Percentiles rank a stretch among this genome's conserved stretches.
These are phyloP conservation scores for Mugil cephalus DNA, from an alignment of 2,113 vertebrate species.

Conservation along the genomic window DNA sequence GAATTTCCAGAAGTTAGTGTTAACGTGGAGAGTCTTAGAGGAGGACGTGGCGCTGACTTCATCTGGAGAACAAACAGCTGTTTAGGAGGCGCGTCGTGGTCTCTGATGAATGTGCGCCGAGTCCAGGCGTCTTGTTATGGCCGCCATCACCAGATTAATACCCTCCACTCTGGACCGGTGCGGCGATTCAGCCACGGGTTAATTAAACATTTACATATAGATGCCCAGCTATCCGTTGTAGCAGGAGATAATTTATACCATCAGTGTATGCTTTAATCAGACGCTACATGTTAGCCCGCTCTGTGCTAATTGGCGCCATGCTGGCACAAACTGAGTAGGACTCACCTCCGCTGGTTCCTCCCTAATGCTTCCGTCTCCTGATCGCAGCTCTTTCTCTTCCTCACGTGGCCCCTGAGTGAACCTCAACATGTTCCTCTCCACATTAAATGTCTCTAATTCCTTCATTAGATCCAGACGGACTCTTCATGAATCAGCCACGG, in stretches of 20 bases:
- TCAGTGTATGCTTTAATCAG: slow-evolving; percentile 94
- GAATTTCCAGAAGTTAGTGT: background rate
- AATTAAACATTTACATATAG: slow-evolving; percentile 99
- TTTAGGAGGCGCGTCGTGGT: slow-evolving; percentile 61
- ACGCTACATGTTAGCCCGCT: slow-evolving; percentile 90
- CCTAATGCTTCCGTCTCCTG: slow-evolving; percentile 35
- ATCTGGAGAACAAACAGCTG: slow-evolving; percentile 74
- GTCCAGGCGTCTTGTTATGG: slow-evolving; percentile 63
- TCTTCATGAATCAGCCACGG: slow-evolving; percentile 25
- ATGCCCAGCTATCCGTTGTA: slow-evolving; percentile 91
- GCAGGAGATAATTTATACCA: slow-evolving; percentile 86
- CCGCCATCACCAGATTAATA: slow-evolving; percentile 87
- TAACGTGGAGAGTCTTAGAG: background rate
- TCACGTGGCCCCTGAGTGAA: slow-evolving; percentile 56
- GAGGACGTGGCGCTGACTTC: slow-evolving; percentile 16
- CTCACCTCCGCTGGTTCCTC: slow-evolving; percentile 35
- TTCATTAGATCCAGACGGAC: slow-evolving; percentile 55
- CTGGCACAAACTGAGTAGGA: slow-evolving; percentile 86
- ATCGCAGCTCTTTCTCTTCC: slow-evolving; percentile 37
- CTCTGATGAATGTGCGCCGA: slow-evolving; percentile 75
- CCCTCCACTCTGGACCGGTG: slow-evolving; percentile 87
- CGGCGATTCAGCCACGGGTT: slow-evolving; percentile 92
- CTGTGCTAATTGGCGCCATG: slow-evolving; percentile 98
- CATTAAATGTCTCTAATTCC: slow-evolving; percentile 65
- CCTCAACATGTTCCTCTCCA: slow-evolving; percentile 43